A percentile compares a stretch with the other conserved stretches of the same genome.
phyloP scores from a whole-genome alignment of 53 echinoderm and acorn worm genomes.

The Paracentrotus lividus region DNA sequence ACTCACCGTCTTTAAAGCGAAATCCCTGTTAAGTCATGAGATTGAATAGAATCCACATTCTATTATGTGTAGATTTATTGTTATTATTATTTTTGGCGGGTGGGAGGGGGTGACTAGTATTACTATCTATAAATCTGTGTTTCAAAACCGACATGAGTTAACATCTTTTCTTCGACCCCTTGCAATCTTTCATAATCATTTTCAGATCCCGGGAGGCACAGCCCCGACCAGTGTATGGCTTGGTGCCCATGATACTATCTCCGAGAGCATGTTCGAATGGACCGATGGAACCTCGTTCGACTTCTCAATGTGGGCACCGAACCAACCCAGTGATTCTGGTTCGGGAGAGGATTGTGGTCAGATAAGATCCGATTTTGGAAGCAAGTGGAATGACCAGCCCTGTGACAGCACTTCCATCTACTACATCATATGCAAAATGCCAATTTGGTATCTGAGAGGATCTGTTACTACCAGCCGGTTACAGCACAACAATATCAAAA shows the following conservation, averaged over 20 bases:
- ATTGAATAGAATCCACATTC: too few relatives aligned
- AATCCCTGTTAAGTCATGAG: too few relatives aligned
- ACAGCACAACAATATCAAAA: too few relatives aligned
- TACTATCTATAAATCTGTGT: too few relatives aligned
- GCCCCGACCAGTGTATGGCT: not conserved
- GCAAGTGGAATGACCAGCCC: not conserved
- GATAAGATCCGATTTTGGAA: not conserved
- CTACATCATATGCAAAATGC: conserved; percentile 31
- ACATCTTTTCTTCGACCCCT: not conserved
- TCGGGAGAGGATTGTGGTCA: not conserved
- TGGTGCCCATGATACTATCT: not conserved
- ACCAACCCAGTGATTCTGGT: not conserved
- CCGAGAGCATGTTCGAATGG: not conserved
- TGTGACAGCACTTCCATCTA: not conserved
- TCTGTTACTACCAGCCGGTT: not conserved
- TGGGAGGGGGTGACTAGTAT: too few relatives aligned
- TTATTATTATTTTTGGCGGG: too few relatives aligned
- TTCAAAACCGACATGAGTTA: not conserved
- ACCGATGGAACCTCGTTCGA: not conserved
- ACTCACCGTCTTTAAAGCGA: too few relatives aligned
- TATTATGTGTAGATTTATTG: too few relatives aligned
- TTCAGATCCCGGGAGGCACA: not conserved
- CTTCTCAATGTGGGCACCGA: not conserved
- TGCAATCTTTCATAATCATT: not conserved
- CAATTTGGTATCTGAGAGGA: conserved; percentile 2